Base-by-base conservation (phyloP, 1,140 invertebrate genomes). In the Anadara kagoshimensis region DNA sequence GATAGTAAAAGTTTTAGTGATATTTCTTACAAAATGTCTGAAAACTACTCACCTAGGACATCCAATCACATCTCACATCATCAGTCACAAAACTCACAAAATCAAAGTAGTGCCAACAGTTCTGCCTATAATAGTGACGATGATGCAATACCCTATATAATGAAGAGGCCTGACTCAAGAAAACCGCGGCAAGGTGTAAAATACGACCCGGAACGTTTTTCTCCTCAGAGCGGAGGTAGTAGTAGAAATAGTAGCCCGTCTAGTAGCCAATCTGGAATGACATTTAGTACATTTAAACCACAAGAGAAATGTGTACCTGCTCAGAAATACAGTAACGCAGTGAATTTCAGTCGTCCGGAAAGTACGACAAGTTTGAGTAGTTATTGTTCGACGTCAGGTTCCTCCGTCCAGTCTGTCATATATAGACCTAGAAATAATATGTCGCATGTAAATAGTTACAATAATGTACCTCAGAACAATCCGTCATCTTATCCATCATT, bases 341-440 rank as follows among this genome's bases (percentile, higher is more conserved):
- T 64, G n/a, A 64, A 64, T 45, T 67, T 22, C 64, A 64, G 56
- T 68, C 77, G 85, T 5, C 85, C 85, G 12, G 83, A 86, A 24
- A 84, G 83, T 66, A 77, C 81, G 57, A 80, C 79, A 65, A 85
- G 83, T 69, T 73, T 81, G 3, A 85, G 83, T 58, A 85, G 83
- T 68, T 68, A 83, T 58, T 84, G 83, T 75, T 86, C 85, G 12
- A 83, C 85, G 18, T 36, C 29, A 36, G 82, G 81, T 29, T 85
- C 83, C 20, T 86, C 85, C 22, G 78, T 76, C 53, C 77, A 79
- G 61, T 81, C 83, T 20, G 78, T 83, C 12, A 85, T 86, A 53
- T 81, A 85, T 65, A 69, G 78, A 64, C 80, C 83, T 36, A 36
- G 29, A 36, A 36, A 36, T 36, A 36, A 36, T 36, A 36, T 36